Percentiles rank a stretch among this genome's conserved stretches.
Conservation (phyloP, 1,140 invertebrate species). For the Rhynchophorus ferrugineus region DNA sequence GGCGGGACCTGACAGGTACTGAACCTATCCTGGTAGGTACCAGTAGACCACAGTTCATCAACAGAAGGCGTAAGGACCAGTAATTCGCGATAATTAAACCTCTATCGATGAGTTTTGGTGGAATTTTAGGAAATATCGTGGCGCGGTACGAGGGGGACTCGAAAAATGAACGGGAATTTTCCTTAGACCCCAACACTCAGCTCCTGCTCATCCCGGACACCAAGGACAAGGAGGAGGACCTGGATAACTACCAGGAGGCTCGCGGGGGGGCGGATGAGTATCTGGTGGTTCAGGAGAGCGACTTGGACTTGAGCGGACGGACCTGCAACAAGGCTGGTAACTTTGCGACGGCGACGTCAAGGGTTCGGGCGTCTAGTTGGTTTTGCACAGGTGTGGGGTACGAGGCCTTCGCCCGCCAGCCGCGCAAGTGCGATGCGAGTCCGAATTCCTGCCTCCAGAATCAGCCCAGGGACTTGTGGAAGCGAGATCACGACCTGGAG, state of each 20-base stretch:
- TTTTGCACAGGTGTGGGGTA: constrained; percentile 38
- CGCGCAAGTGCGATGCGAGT: constrained; percentile 39
- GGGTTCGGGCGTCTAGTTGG: not conserved
- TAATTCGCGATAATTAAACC: too few relatives aligned
- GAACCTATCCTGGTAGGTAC: constrained; percentile 29
- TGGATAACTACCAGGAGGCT: constrained; percentile 29
- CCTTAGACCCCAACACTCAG: constrained; percentile 21
- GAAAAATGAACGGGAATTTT: constrained; percentile 9
- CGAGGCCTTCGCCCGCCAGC: constrained; percentile 44
- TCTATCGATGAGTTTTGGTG: too few relatives aligned
- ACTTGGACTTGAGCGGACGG: constrained; percentile 40
- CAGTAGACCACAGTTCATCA: too few relatives aligned
- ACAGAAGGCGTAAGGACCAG: too few relatives aligned
- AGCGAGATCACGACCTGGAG: constrained; percentile 41
- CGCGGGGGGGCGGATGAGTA: constrained; percentile 40
- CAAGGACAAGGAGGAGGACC: constrained; percentile 9
- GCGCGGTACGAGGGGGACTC: constrained; percentile 17
- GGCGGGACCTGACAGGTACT: constrained; percentile 40
- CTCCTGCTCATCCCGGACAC: constrained; percentile 26
- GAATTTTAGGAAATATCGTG: constrained; percentile 17
- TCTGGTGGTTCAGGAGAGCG: constrained; percentile 38
- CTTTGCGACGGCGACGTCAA: not conserved
- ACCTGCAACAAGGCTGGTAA: constrained; percentile 44
- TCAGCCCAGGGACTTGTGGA: constrained; percentile 44
- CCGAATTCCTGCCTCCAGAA: constrained; percentile 44